Evolutionary conservation across 2,888 invertebrate genomes (phyloP).

Genomic region (Tiphia femorata): DNA sequence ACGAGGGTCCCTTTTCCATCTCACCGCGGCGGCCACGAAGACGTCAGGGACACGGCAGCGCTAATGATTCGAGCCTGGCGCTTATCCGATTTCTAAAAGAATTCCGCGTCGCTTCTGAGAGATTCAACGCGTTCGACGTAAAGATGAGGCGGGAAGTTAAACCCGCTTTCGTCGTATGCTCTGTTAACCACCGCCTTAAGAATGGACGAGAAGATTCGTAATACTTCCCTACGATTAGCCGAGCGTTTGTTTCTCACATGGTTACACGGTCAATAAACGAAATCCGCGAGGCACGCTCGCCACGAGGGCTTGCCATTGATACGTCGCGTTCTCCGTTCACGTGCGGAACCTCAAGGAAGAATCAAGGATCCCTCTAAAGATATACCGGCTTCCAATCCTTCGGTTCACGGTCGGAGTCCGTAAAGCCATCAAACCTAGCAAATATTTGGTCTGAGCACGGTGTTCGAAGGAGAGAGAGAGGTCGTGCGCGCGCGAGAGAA

Average conservation of each 20-base stretch:
- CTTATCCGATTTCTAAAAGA: slow-evolving; percentile 19
- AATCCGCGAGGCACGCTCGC: too few relatives aligned
- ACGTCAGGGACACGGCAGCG: slow-evolving; percentile 6
- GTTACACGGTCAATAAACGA: too few relatives aligned
- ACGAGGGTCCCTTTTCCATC: slow-evolving; percentile 26
- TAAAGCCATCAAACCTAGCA: slow-evolving; percentile 50
- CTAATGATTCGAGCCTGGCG: slow-evolving; percentile 23
- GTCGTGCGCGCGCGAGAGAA: slow-evolving; percentile 2
- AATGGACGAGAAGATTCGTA: too few relatives aligned
- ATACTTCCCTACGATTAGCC: too few relatives aligned
- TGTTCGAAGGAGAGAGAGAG: slow-evolving; percentile 10
- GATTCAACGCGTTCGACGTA: neutral
- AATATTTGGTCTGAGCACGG: slow-evolving; percentile 58
- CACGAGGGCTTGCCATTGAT: too few relatives aligned
- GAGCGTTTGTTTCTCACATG: too few relatives aligned
- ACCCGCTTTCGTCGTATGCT: too few relatives aligned
- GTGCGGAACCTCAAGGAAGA: too few relatives aligned
- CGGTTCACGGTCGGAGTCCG: slow-evolving; percentile 35
- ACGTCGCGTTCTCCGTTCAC: too few relatives aligned
- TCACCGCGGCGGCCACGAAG: neutral
- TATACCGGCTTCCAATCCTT: slow-evolving; percentile 33
- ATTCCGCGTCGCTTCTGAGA: slow-evolving; percentile 6
- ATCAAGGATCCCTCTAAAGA: slow-evolving; percentile 21
- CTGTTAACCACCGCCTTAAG: too few relatives aligned
- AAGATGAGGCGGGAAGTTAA: neutral